Evolutionary conservation across 35 echinoderm and acorn worm genomes (phyloP).

Genomic region (Heliocidaris tuberculata): DNA sequence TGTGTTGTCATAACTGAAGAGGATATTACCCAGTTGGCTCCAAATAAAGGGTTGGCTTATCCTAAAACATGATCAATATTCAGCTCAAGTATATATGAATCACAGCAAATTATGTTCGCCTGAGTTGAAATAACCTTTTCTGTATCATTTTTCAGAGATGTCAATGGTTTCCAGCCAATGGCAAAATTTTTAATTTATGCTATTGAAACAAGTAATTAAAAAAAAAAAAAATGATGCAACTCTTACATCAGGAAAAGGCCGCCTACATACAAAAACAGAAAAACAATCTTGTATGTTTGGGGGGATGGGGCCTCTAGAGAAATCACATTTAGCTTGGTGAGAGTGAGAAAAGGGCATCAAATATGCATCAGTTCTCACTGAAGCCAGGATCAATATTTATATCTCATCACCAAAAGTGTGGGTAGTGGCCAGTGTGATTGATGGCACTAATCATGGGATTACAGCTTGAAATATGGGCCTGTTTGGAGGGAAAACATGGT

Average conservation of each 20-base stretch:
- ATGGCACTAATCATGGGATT: slow-evolving; percentile 22
- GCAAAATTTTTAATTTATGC: too few relatives aligned
- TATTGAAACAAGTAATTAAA: neutral
- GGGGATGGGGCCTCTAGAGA: neutral
- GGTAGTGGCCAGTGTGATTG: slow-evolving; percentile 22
- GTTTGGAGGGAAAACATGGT: neutral
- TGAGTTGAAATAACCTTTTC: neutral
- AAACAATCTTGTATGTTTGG: neutral
- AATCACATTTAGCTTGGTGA: neutral
- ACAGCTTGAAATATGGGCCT: neutral
- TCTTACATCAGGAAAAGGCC: neutral
- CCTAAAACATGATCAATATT: too few relatives aligned
- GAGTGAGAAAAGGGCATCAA: slow-evolving; percentile 12
- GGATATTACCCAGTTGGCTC: too few relatives aligned
- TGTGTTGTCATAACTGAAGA: too few relatives aligned
- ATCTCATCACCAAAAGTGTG: slow-evolving; percentile 32
- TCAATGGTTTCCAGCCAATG: neutral
- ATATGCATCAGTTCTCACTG: slow-evolving; percentile 30
- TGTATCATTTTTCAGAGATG: neutral
- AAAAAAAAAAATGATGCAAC: neutral
- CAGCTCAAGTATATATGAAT: too few relatives aligned
- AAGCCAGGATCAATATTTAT: slow-evolving; percentile 29
- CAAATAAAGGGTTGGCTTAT: too few relatives aligned
- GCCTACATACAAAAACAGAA: neutral
- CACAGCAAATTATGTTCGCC: too few relatives aligned